Base-by-base conservation (phyloP, 2,888 invertebrate genomes). In the Crematogaster levior region DNA sequence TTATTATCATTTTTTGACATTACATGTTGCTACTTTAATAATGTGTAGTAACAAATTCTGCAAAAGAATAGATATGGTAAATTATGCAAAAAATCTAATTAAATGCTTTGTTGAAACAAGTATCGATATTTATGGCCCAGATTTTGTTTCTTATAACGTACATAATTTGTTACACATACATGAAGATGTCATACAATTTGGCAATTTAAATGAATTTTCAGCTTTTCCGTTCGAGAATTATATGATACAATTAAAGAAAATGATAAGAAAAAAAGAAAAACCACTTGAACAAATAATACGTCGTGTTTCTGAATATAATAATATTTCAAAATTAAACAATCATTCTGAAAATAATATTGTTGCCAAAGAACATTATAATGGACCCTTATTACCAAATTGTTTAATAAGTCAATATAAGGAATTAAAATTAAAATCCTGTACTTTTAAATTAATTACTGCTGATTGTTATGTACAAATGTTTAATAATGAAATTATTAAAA, bases 251-350 rank as follows among this genome's bases (percentile, higher is more conserved):
- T 30, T 56, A 56, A 30, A 56, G 30, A 56, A 18, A 56, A 48
- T 51, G 27, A 27, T 56, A 15, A 56, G 56, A 56, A 56, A 56
- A 56, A 56, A 27, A 27, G 27, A 56, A 15, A 56, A 15, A 56
- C 27, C 56, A 27, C 27, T 56, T 56, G 18, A 27, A 30, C 56
- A 56, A 30, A 30, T 56, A 56, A 30, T 30, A 30, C 18, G 27
- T 56, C 56, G 56, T 56, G 56, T 56, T 56, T 56, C 12, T 24
- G 24, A 53, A 56, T 56, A 56, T 27, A 56, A 56, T 58, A 58
- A 58, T 58, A 58, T 58, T 30, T 9, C 58, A 58, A 30, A 9
- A 58, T 58, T 58, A 30, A 9, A 58, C 18, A 58, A 58, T 58
- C 58, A 30, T 3, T 30, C 7, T 58, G 18, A 58, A 58, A 58